Percentiles rank a stretch among this genome's conserved stretches.
Evolutionary conservation across 2,888 invertebrate genomes (phyloP).

Genomic region (Drosophila meridionalis): DNA sequence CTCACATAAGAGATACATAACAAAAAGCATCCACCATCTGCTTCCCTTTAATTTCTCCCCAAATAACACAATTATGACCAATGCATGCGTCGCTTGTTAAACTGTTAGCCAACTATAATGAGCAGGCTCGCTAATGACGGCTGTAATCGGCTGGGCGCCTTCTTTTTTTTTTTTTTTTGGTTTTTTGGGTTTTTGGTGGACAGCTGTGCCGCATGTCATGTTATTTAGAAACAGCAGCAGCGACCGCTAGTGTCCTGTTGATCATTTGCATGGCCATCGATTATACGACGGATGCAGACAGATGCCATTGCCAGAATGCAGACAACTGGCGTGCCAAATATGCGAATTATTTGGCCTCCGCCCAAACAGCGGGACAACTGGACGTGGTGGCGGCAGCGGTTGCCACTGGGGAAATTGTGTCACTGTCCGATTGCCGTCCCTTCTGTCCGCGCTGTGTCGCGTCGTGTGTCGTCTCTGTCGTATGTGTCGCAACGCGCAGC

Average conservation of each 20-base stretch:
- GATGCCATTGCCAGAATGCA: constrained; percentile 22
- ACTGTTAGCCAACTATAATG: background rate
- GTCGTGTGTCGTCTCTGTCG: constrained; percentile 12
- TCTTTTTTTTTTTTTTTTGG: constrained; percentile 17
- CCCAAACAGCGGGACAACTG: constrained; percentile 4
- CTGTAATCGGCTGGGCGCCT: constrained; percentile 47
- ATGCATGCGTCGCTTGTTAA: background rate
- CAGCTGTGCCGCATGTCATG: constrained; percentile 51
- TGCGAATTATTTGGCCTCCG: constrained; percentile 66
- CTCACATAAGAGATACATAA: background rate
- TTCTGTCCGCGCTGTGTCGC: constrained; percentile 7
- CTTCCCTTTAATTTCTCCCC: background rate
- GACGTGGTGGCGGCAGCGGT: constrained; percentile 1
- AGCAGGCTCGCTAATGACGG: constrained; percentile 56
- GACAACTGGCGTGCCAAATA: constrained; percentile 71
- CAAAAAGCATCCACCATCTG: background rate
- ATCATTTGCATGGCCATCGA: constrained; percentile 74
- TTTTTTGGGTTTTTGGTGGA: background rate
- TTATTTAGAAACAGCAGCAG: constrained; percentile 58
- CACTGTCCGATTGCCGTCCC: constrained; percentile 34
- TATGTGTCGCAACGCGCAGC: constrained; percentile 40
- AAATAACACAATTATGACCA: background rate
- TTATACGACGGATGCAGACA: constrained; percentile 54
- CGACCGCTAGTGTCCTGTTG: constrained; percentile 45
- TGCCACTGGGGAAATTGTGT: constrained; percentile 58